A percentile compares a stretch with the other conserved stretches of the same genome.
These are phyloP conservation scores for Emmelina monodactyla DNA, from an alignment of 2,888 invertebrate species.

Conservation along the genomic window DNA sequence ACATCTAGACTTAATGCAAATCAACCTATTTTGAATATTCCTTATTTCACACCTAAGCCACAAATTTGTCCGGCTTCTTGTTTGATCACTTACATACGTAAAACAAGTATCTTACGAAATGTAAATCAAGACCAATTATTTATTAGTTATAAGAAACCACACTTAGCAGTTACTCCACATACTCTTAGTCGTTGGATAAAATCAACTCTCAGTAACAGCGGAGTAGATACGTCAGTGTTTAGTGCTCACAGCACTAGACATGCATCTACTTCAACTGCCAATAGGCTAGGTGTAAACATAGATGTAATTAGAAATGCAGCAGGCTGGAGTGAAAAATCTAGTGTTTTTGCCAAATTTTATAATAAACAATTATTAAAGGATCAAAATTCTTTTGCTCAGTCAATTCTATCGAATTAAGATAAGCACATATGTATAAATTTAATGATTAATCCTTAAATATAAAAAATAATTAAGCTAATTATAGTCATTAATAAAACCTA, in stretches of 20 bases:
- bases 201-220: not conserved
- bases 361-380: not conserved
- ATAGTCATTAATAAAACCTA: too few species aligned
- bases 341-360: conserved; percentile 1
- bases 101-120: not conserved
- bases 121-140: not conserved
- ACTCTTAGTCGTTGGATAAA: not conserved
- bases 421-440: too few species aligned
- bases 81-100: not conserved
- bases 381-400: too few species aligned
- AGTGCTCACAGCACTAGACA: conserved; percentile 10
- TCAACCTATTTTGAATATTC: not conserved
- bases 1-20: not conserved
- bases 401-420: too few species aligned
- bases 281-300: conserved; percentile 3
- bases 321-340: not conserved
- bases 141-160: too few species aligned
- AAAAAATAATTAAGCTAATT: too few species aligned
- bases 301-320: conserved; percentile 8
- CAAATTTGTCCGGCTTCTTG: not conserved
- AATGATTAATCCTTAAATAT: too few species aligned
- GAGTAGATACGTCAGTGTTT: conserved; percentile 6
- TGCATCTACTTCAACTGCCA: conserved; percentile 8
- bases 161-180: too few species aligned
- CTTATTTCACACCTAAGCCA: not conserved